Base-by-base conservation (phyloP, 2,888 invertebrate species). In the Drosophila villosipedis region DNA sequence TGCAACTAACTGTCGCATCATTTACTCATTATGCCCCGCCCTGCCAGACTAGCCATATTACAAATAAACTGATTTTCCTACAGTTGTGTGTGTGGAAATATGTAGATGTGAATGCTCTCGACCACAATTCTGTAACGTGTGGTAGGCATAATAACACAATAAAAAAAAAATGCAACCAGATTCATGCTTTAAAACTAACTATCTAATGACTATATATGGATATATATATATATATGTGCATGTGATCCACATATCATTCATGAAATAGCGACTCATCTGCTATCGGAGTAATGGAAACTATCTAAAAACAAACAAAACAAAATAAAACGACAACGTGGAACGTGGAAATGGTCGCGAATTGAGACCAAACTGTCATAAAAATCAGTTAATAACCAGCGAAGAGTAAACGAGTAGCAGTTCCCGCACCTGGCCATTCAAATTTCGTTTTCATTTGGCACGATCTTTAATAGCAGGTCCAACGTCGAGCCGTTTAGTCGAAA, bases 341-440 rank as follows among this genome's bases (percentile, higher is more conserved):
- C 53, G 60, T 78, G 81, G 69, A 79, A 83, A 81, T 76, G 71
- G 80, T 80, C 67, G 78, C 76, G 68, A 89, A 85, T 82, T 69
- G 87, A 86, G 91, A 89, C 83, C 89, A 83, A 86, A 90, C 77
- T 76, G 76, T 83, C 81, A 89, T 83, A 72, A 89, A 84, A 90
- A 83, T 90, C 91, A 89, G 87, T 88, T 85, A 86, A 86, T 81
- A 83, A 76, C 64, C 73, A 76, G 69, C 69, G 68, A 59, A 62
- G 64, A 53, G 49, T 14, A 59, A 61, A 68, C 58, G 41, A 22
- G 66, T 53, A 68, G 59, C 55, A 22, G 31, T 63, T 47, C 53
- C 71, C 71, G 35, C 68, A 76, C 30, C 81, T 72, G 83, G 62
- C 55, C 67, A 75, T 78, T 52, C 67, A 68, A 87, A 82, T 77